Conservation (phyloP, 2,797 vertebrate genomes). For the Ptychadena robeensis region DNA sequence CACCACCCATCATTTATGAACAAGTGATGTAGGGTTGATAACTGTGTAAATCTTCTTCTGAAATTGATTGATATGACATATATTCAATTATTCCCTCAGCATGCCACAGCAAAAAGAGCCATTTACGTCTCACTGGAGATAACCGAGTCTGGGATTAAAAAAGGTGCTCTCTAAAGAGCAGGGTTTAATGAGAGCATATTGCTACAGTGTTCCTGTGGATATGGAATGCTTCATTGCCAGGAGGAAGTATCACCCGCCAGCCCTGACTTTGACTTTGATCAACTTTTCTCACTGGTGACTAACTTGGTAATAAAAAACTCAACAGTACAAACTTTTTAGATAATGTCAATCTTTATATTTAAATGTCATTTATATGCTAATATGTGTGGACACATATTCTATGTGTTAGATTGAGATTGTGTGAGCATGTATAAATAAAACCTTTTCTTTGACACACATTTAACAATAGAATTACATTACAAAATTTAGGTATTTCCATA, state of each 20-base stretch:
- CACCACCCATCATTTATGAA: constrained; percentile 38
- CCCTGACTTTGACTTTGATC: constrained; percentile 6
- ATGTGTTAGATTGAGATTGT: no score
- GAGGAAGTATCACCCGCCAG: constrained; percentile 6
- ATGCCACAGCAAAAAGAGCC: constrained; percentile 48
- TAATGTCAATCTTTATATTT: no score
- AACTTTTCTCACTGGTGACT: background rate
- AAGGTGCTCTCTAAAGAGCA: constrained; percentile 49
- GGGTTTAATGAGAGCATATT: constrained; percentile 50
- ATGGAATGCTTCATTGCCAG: background rate
- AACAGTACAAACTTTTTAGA: background rate
- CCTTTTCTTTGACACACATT: no score
- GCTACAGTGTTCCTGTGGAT: constrained; percentile 21
- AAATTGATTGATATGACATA: constrained; percentile 60
- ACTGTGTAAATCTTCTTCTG: constrained; percentile 45
- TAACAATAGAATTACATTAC: no score
- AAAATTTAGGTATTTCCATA: no score
- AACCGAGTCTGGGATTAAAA: constrained; percentile 50
- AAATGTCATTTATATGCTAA: no score
- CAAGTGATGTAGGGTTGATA: constrained; percentile 56
- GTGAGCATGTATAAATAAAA: no score
- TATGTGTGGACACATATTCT: no score
- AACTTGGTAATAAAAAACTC: constrained; percentile 19
- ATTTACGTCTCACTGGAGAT: constrained; percentile 56
- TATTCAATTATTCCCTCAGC: constrained; percentile 57